Percentiles rank a stretch among this genome's conserved stretches.
These are phyloP conservation scores for Chelonia mydas DNA, from an alignment of 2,797 vertebrate genomes.

Conservation along the genomic window DNA sequence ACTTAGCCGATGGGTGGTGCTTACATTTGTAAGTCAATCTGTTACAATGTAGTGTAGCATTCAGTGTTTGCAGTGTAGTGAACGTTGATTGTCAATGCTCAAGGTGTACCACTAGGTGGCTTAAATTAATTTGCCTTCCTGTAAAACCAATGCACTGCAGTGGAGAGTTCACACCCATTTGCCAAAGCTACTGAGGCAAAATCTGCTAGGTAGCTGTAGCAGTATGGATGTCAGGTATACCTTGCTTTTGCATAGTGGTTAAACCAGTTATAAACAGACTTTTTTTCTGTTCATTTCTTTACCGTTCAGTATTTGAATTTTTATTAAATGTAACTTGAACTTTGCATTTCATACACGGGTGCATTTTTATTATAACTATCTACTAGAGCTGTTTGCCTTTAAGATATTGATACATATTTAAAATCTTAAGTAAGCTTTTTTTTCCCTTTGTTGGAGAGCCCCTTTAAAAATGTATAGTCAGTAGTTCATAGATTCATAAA, in stretches of 20 bases:
- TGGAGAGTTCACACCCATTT: not conserved
- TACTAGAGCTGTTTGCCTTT: conserved; percentile 43
- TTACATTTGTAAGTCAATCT: too few species aligned
- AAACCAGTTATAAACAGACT: not conserved
- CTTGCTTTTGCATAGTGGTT: not conserved
- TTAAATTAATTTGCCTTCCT: not conserved
- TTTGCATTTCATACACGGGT: not conserved
- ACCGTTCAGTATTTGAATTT: conserved; percentile 9
- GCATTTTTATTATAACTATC: not conserved
- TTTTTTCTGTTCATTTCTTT: not conserved
- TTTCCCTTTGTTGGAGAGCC: conserved; percentile 12
- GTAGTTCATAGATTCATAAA: conserved; percentile 45
- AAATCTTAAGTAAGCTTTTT: conserved; percentile 60
- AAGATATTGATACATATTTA: conserved; percentile 54
- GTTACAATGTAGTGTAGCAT: too few species aligned
- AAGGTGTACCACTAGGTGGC: accelerated
- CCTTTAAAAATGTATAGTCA: conserved; percentile 41
- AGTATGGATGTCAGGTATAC: not conserved
- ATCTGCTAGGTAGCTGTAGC: not conserved
- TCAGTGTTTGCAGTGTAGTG: too few species aligned
- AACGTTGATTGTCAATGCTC: not conserved
- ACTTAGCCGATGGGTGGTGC: too few species aligned
- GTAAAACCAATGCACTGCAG: not conserved
- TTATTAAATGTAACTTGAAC: conserved; percentile 55
- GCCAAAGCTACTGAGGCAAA: not conserved